These are phyloP conservation scores for Corvus moneduloides DNA, from an alignment of 2,113 vertebrate species.

Conservation along the genomic window DNA sequence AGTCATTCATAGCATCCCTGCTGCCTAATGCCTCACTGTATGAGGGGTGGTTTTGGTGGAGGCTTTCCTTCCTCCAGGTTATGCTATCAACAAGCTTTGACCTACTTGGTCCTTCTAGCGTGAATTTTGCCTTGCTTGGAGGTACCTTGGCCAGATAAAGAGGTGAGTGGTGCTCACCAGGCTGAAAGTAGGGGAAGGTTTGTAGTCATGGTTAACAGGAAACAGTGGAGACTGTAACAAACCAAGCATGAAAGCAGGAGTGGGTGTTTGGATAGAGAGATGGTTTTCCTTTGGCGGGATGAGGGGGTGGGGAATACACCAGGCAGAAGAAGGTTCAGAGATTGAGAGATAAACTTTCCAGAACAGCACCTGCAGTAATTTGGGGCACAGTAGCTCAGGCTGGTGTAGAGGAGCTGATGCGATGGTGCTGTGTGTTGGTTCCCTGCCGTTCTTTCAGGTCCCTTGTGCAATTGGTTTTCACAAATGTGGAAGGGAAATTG, in stretches of 20 bases:
- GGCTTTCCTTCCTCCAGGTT: neutral
- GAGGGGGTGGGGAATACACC: slow-evolving; percentile 69
- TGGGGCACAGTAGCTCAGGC: neutral
- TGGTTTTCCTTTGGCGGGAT: slow-evolving; percentile 61
- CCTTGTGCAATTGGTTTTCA: neutral
- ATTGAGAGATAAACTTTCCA: slow-evolving; percentile 39
- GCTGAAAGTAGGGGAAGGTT: slow-evolving; percentile 15
- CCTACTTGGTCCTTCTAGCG: neutral
- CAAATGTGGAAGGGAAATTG: neutral
- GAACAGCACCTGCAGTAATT: neutral
- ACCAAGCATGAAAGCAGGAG: slow-evolving; percentile 45
- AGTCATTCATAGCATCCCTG: neutral
- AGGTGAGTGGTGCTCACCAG: neutral
- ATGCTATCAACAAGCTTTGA: neutral
- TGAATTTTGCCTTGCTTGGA: neutral
- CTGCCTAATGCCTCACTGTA: neutral
- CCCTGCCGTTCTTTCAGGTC: neutral
- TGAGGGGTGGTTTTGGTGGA: neutral
- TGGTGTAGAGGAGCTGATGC: neutral
- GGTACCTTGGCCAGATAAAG: neutral
- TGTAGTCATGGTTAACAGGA: slow-evolving; percentile 41
- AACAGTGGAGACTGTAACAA: slow-evolving; percentile 58
- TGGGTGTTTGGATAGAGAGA: slow-evolving; percentile 69
- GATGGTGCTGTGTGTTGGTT: neutral
- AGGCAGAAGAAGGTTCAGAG: neutral